Evolutionary conservation across 2,797 vertebrate genomes (phyloP).

Genomic region (Neopelma chrysocephalum): DNA sequence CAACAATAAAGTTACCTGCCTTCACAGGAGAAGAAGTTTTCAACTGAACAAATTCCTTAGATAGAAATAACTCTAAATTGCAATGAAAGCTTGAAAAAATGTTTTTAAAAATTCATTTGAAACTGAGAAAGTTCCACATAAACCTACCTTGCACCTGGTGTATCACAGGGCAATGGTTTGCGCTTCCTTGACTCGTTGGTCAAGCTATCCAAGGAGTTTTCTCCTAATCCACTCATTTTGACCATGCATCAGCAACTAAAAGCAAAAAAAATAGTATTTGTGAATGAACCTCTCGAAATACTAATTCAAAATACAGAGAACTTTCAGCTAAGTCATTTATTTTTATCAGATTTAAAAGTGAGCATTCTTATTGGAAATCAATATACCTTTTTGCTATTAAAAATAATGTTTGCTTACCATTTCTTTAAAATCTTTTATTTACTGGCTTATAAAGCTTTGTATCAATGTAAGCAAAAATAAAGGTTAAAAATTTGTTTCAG

Average conservation of each 20-base stretch:
- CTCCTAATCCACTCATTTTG: slow-evolving; percentile 95
- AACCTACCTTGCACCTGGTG: slow-evolving; percentile 87
- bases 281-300: not conserved
- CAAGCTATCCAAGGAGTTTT: slow-evolving; percentile 89
- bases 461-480: not conserved
- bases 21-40: not conserved
- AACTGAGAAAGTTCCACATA: not conserved
- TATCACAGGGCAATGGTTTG: slow-evolving; percentile 91
- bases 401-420: not conserved
- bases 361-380: not conserved
- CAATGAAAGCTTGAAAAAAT: not conserved
- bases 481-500: not conserved
- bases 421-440: not conserved
- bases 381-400: not conserved
- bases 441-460: not conserved
- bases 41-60: not conserved
- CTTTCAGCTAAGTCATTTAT: not conserved
- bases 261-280: not conserved
- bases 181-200: slow-evolving; percentile 91
- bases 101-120: not conserved
- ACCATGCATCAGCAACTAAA: slow-evolving; percentile 89
- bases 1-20: not conserved
- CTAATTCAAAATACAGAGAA: not conserved
- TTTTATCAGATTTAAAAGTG: not conserved
- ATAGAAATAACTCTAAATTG: not conserved